Percentiles rank a stretch among this genome's conserved stretches.
Conservation (phyloP, 2,113 vertebrate species). For the Cyphomyrus plagiostoma region DNA sequence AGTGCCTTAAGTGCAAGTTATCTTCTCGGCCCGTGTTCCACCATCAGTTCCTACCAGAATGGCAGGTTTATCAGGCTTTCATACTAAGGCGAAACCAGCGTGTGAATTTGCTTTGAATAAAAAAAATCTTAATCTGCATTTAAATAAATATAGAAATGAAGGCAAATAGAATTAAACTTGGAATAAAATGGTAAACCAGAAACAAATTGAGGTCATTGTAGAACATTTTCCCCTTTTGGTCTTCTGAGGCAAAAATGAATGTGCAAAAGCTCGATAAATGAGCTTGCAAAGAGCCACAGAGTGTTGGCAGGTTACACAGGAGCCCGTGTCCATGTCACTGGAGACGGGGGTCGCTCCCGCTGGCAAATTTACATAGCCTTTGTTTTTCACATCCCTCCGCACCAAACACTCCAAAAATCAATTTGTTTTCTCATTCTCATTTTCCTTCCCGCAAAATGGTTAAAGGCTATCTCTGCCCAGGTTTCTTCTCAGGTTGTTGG, state of each 20-base stretch:
- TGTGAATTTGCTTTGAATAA: background rate
- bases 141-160: background rate
- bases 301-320: background rate
- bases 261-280: background rate
- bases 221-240: background rate
- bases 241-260: background rate
- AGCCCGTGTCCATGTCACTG: background rate
- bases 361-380: background rate
- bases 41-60: background rate
- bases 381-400: background rate
- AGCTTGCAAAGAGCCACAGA: background rate
- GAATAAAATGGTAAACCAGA: background rate
- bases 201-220: background rate
- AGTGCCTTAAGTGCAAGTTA: background rate
- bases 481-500: background rate
- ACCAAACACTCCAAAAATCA: background rate
- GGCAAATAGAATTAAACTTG: background rate
- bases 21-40: background rate
- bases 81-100: background rate
- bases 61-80: background rate
- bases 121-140: background rate
- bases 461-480: conserved; percentile 1
- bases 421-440: background rate
- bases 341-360: background rate
- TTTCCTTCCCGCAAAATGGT: background rate